Percentiles rank a stretch among this genome's conserved stretches.
These are phyloP conservation scores for Xiphydria camelus DNA, from an alignment of 2,888 invertebrate genomes.

Conservation along the genomic window DNA sequence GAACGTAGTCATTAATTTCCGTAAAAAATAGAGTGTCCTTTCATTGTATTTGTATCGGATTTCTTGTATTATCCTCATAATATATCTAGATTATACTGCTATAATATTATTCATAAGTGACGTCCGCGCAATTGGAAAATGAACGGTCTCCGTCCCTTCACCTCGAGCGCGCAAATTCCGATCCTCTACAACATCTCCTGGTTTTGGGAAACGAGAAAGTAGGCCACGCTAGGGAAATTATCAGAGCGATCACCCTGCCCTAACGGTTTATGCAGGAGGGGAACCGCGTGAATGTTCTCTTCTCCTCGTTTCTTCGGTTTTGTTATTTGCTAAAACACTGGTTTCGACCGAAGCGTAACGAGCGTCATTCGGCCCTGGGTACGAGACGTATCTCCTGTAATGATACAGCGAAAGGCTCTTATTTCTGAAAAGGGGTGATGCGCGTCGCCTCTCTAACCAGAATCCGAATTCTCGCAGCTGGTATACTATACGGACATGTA, in stretches of 20 bases:
- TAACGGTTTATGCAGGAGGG: conserved; percentile 31
- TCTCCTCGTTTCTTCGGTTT: too few species aligned
- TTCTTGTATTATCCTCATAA: too few species aligned
- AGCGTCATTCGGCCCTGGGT: conserved; percentile 22
- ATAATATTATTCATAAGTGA: too few species aligned
- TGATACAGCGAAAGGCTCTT: conserved; percentile 37
- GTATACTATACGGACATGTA: too few species aligned
- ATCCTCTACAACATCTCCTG: conserved; percentile 3
- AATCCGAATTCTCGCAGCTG: conserved; percentile 32
- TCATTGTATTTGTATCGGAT: too few species aligned
- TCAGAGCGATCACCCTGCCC: conserved; percentile 13
- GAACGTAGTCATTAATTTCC: too few species aligned
- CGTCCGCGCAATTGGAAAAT: conserved; percentile 2
- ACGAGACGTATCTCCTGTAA: conserved; percentile 30
- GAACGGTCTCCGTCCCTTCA: conserved; percentile 6
- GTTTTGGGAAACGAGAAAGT: conserved; percentile 22
- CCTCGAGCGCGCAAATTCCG: conserved; percentile 19
- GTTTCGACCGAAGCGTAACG: conserved; percentile 2
- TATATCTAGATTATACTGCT: too few species aligned
- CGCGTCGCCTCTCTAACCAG: conserved; percentile 44
- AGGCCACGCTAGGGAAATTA: too few species aligned
- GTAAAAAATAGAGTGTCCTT: too few species aligned
- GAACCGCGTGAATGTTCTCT: conserved; percentile 24
- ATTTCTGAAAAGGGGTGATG: conserved; percentile 36
- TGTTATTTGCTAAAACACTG: conserved; percentile 25